Percentiles rank a stretch among this genome's conserved stretches.
Conservation (phyloP, 2,888 invertebrate genomes). For the Lamproptera curius region DNA sequence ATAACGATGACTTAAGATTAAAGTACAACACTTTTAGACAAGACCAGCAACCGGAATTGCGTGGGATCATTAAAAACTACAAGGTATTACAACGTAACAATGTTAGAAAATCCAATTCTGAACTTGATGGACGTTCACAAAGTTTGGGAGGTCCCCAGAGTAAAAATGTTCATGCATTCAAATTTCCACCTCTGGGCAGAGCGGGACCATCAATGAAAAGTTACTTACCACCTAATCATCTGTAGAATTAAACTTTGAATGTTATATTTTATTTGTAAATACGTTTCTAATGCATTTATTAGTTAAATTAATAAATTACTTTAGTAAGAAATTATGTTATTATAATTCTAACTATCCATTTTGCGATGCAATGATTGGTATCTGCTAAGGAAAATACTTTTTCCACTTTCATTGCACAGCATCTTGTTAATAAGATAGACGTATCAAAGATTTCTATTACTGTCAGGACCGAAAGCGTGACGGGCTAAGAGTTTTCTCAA, state of each 20-base stretch:
- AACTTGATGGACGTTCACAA: conserved; percentile 39
- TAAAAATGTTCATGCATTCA: conserved; percentile 36
- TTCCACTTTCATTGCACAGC: not conserved
- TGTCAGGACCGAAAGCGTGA: conserved; percentile 67
- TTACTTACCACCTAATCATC: conserved; percentile 62
- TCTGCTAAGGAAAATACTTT: too few relatives aligned
- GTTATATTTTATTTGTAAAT: conserved; percentile 48
- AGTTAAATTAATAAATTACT: not conserved
- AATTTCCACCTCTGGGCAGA: conserved; percentile 61
- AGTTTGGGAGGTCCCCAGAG: conserved; percentile 47
- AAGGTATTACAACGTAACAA: conserved; percentile 64
- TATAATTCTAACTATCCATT: not conserved
- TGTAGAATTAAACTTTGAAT: conserved; percentile 40
- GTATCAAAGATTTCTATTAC: conserved; percentile 40
- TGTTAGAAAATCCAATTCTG: conserved; percentile 38
- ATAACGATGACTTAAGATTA: conserved; percentile 30
- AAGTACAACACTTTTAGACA: conserved; percentile 36
- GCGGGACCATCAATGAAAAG: conserved; percentile 67
- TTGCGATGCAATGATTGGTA: too few relatives aligned
- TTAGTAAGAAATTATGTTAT: not conserved
- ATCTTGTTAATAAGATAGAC: not conserved
- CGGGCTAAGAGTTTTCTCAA: conserved; percentile 45
- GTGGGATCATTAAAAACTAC: conserved; percentile 64
- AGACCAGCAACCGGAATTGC: conserved; percentile 49
- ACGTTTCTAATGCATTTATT: conserved; percentile 56